These are phyloP conservation scores for Eristalinus aeneus DNA, from an alignment of 2,888 invertebrate genomes.

Conservation along the genomic window DNA sequence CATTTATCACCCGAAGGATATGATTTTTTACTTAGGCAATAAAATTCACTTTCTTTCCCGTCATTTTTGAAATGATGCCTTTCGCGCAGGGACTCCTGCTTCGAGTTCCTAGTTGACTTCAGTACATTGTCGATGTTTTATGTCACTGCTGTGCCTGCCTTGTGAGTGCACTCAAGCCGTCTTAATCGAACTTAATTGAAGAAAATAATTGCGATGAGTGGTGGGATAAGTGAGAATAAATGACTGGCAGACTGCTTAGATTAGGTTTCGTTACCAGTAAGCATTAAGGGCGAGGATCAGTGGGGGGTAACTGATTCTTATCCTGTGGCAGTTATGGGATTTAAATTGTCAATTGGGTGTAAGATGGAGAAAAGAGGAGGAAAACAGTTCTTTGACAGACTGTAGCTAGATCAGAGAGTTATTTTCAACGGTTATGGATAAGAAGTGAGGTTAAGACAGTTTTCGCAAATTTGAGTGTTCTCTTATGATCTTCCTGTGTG, in stretches of 20 bases:
- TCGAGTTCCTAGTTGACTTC: background rate
- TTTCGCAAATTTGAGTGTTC: no score
- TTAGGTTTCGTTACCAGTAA: background rate
- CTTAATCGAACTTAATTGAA: slow-evolving; percentile 49
- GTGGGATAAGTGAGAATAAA: slow-evolving; percentile 30
- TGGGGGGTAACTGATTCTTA: background rate
- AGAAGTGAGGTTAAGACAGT: no score
- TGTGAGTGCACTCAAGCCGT: slow-evolving; percentile 6
- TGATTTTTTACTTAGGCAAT: background rate
- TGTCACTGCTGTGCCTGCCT: background rate
- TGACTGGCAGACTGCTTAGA: background rate
- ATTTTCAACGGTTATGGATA: no score
- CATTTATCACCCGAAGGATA: background rate
- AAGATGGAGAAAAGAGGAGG: no score
- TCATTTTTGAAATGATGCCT: background rate
- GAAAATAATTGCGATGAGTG: slow-evolving; percentile 38
- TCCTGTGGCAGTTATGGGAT: background rate
- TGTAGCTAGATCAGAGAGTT: no score
- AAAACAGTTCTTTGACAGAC: no score
- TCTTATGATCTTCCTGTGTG: no score
- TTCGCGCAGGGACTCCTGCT: background rate
- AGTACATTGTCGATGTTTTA: background rate
- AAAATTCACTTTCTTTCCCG: background rate
- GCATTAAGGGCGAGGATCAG: background rate
- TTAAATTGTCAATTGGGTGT: background rate